These are phyloP conservation scores for Cryptoblepharus egeriae DNA, from an alignment of 2,797 vertebrate genomes.

Conservation along the genomic window DNA sequence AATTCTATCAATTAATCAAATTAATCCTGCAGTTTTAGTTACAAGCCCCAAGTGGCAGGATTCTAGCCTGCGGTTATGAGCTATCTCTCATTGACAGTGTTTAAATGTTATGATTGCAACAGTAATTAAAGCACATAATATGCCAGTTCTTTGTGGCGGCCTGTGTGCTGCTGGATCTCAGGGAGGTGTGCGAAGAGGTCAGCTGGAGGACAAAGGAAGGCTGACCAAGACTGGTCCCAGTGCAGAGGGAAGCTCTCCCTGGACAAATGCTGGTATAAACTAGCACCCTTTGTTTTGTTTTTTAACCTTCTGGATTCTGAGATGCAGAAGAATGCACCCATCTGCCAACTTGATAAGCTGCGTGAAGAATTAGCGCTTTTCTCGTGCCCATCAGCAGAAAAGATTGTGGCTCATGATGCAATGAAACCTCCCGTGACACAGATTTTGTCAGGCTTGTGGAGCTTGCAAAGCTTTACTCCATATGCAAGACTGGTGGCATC, in stretches of 20 bases:
- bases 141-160: conserved; percentile 21
- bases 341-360: background rate
- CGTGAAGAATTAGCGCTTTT: background rate
- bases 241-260: background rate
- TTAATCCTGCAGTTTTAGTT: conserved; percentile 78
- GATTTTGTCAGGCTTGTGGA: background rate
- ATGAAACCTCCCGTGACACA: no score
- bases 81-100: conserved; percentile 73
- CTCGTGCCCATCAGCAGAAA: background rate
- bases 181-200: conserved; percentile 23
- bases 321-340: background rate
- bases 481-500: background rate
- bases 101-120: conserved; percentile 66
- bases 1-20: conserved; percentile 82
- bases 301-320: background rate
- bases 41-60: conserved; percentile 78
- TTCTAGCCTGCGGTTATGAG: conserved; percentile 66
- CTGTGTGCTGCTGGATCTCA: conserved; percentile 20
- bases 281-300: background rate
- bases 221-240: background rate
- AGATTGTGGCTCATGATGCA: background rate
- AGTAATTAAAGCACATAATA: conserved; percentile 70
- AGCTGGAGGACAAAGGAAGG: conserved; percentile 48
- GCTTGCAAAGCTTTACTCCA: background rate
- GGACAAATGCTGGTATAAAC: background rate